Evolutionary conservation across 2,888 invertebrate genomes (phyloP).

Genomic region (Acronicta leporina): DNA sequence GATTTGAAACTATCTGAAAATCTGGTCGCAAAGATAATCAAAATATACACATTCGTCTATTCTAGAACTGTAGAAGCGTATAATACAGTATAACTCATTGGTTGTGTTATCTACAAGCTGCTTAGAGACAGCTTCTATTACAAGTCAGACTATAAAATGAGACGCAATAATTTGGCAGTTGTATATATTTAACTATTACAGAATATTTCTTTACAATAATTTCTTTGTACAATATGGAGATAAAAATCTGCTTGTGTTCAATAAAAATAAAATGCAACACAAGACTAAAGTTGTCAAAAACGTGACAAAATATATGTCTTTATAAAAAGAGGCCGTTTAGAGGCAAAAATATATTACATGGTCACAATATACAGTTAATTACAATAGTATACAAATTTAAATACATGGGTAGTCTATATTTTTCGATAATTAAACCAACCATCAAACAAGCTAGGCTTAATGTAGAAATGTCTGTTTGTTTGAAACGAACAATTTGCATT

Average conservation of each 20-base stretch:
- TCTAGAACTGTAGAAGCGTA: too few relatives aligned
- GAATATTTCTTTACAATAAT: constrained; percentile 84
- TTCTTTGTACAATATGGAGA: constrained; percentile 82
- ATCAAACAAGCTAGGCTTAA: constrained; percentile 15
- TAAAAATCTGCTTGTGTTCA: constrained; percentile 80
- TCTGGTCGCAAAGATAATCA: too few relatives aligned
- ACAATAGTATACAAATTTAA: constrained; percentile 54
- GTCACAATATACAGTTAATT: constrained; percentile 62
- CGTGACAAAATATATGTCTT: constrained; percentile 69
- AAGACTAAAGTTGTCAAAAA: constrained; percentile 73
- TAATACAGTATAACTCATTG: too few relatives aligned
- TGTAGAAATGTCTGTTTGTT: constrained; percentile 11
- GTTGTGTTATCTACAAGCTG: too few relatives aligned
- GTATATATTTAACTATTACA: constrained; percentile 85
- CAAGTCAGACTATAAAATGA: constrained; percentile 12
- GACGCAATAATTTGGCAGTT: constrained; percentile 76
- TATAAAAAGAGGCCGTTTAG: constrained; percentile 63
- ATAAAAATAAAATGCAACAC: constrained; percentile 85
- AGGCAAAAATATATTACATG: constrained; percentile 56
- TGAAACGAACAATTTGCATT: constrained; percentile 53
- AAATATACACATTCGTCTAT: too few relatives aligned
- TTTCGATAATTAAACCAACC: constrained; percentile 36
- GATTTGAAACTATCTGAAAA: too few relatives aligned
- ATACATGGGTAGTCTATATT: constrained; percentile 42
- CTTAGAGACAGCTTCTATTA: too few relatives aligned